Evolutionary conservation across 2,888 invertebrate species (phyloP).

Genomic region (Campoplex nolae): DNA sequence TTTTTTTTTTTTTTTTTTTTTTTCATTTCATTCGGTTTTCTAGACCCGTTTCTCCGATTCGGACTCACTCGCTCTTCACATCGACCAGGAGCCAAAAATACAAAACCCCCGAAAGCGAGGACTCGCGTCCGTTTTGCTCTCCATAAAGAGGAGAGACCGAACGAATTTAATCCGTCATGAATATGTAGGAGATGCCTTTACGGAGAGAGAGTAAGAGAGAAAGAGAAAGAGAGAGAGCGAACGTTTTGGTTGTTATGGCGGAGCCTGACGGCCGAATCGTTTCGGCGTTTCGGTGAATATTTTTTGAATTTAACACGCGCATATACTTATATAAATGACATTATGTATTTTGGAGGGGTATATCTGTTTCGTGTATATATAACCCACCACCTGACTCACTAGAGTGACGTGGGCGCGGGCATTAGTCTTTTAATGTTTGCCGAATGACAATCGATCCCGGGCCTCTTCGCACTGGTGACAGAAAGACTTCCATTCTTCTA

Average conservation of each 20-base stretch:
- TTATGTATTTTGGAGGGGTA: constrained; percentile 29
- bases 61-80: constrained; percentile 57
- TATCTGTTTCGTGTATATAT: constrained; percentile 34
- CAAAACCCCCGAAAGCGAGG: constrained; percentile 27
- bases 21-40: constrained; percentile 66
- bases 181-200: constrained; percentile 75
- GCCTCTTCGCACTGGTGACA: constrained; percentile 14
- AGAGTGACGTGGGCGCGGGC: constrained; percentile 30
- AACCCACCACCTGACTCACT: constrained; percentile 51
- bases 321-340: constrained; percentile 52
- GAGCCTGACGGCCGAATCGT: constrained; percentile 38
- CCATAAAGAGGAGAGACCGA: constrained; percentile 59
- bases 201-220: constrained; percentile 2
- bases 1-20: constrained; percentile 59
- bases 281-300: constrained; percentile 53
- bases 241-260: constrained; percentile 20
- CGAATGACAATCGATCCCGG: constrained; percentile 46
- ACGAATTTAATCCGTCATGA: constrained; percentile 80
- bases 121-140: constrained; percentile 51
- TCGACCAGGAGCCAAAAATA: constrained; percentile 30
- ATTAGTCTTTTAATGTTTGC: constrained; percentile 57
- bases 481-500: constrained; percentile 34
- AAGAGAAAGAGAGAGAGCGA: constrained; percentile 47
- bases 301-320: constrained; percentile 51
- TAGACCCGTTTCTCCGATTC: constrained; percentile 56